Evolutionary conservation across 2,888 invertebrate genomes (phyloP).

Genomic region (Melinaea menophilus): DNA sequence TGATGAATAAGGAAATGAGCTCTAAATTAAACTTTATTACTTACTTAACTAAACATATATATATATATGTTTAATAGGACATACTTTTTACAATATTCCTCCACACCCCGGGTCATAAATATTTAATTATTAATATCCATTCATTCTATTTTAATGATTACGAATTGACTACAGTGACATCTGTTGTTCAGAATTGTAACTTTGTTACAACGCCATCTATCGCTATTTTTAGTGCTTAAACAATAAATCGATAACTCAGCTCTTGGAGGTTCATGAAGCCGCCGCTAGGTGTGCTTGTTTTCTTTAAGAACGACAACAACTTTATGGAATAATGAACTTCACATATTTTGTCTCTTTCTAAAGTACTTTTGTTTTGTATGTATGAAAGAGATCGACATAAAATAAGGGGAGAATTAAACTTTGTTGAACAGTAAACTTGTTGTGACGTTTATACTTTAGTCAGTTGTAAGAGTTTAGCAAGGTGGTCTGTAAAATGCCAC

Average conservation of each 20-base stretch:
- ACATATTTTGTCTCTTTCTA: conserved; percentile 18
- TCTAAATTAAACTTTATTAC: too few relatives aligned
- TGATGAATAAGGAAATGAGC: too few relatives aligned
- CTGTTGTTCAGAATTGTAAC: too few relatives aligned
- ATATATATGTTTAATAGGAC: too few relatives aligned
- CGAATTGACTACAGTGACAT: too few relatives aligned
- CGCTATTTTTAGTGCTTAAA: background rate
- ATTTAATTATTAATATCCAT: too few relatives aligned
- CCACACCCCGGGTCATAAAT: too few relatives aligned
- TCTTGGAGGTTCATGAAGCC: conserved; percentile 1
- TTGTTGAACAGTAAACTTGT: conserved; percentile 54
- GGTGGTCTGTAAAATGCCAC: conserved; percentile 42
- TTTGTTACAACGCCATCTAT: background rate
- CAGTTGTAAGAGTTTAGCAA: conserved; percentile 58
- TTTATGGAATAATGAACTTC: conserved; percentile 1
- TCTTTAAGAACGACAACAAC: too few relatives aligned
- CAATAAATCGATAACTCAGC: background rate
- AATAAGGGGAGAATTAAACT: conserved; percentile 51
- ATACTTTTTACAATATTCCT: too few relatives aligned
- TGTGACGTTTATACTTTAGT: conserved; percentile 34
- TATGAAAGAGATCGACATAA: conserved; percentile 42
- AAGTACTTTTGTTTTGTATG: background rate
- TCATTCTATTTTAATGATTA: too few relatives aligned
- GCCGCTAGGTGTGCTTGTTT: conserved; percentile 15
- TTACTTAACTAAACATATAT: too few relatives aligned